phyloP scores from a whole-genome alignment of 2,113 vertebrate genomes.

The Pandion haliaetus region DNA sequence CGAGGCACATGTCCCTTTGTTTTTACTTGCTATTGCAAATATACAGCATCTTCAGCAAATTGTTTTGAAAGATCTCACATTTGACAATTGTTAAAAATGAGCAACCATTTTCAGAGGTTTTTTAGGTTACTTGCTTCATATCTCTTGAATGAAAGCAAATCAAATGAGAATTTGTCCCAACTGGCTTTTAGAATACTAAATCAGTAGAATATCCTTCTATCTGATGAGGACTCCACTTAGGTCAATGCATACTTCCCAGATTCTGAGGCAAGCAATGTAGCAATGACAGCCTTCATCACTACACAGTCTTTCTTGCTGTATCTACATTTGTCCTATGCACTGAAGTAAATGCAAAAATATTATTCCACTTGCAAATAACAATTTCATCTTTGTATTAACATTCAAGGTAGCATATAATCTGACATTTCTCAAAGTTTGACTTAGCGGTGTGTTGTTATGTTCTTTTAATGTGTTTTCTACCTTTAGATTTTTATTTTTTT shows the following conservation, averaged over 20 bases:
- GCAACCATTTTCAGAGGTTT: background rate
- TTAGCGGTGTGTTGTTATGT: background rate
- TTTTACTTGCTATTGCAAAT: background rate
- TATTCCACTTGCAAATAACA: background rate
- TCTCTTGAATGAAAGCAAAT: background rate
- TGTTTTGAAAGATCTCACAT: background rate
- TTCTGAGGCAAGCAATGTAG: background rate
- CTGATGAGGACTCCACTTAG: background rate
- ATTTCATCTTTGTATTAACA: background rate
- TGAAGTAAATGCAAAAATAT: background rate
- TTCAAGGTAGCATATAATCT: background rate
- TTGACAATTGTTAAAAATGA: background rate
- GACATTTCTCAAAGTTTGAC: background rate
- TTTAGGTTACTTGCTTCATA: background rate
- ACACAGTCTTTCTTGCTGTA: background rate
- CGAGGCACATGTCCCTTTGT: background rate
- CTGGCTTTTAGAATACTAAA: background rate
- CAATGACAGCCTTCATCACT: background rate
- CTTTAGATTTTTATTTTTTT: background rate
- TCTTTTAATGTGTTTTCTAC: background rate
- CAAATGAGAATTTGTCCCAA: background rate
- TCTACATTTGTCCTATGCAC: background rate
- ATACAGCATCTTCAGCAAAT: background rate
- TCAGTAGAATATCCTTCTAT: background rate
- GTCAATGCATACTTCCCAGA: background rate